Percentiles rank a stretch among this genome's conserved stretches.
Conservation (phyloP, 2,888 invertebrate genomes). For the Drosophila picticornis region DNA sequence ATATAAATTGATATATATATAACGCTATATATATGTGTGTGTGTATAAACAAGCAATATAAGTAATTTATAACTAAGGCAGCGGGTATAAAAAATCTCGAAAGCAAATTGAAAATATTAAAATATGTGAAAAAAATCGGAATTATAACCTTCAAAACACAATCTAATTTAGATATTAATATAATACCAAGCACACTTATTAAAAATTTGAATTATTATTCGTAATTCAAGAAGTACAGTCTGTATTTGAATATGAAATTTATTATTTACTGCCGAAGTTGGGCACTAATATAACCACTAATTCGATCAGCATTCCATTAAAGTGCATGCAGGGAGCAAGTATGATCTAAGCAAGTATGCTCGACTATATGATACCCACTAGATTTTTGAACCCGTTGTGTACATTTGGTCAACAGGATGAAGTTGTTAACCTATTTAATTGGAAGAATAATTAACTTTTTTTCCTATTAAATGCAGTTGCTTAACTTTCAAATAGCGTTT, state of each 20-base stretch:
- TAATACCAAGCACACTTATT: neutral
- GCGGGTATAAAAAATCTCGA: constrained; percentile 48
- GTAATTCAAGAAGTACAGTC: neutral
- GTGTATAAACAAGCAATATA: constrained; percentile 37
- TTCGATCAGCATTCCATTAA: constrained; percentile 44
- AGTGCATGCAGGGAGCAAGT: constrained; percentile 20
- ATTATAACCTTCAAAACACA: constrained; percentile 60
- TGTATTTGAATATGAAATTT: neutral
- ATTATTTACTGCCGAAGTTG: constrained; percentile 47
- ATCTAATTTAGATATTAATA: constrained; percentile 56
- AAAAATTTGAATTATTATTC: constrained; percentile 19
- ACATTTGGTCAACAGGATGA: neutral
- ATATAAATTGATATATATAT: constrained; percentile 21
- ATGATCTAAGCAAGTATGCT: neutral
- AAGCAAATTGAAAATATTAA: constrained; percentile 49
- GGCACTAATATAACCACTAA: constrained; percentile 32
- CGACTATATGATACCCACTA: neutral
- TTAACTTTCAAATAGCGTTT: neutral
- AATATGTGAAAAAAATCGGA: constrained; percentile 1
- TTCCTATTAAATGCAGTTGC: neutral
- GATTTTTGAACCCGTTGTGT: neutral
- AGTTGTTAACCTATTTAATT: neutral
- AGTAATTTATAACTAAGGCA: constrained; percentile 61
- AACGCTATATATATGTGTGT: neutral
- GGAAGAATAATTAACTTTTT: neutral